Evolutionary conservation across 2,888 invertebrate species (phyloP).

Genomic region (Xylota segnis): DNA sequence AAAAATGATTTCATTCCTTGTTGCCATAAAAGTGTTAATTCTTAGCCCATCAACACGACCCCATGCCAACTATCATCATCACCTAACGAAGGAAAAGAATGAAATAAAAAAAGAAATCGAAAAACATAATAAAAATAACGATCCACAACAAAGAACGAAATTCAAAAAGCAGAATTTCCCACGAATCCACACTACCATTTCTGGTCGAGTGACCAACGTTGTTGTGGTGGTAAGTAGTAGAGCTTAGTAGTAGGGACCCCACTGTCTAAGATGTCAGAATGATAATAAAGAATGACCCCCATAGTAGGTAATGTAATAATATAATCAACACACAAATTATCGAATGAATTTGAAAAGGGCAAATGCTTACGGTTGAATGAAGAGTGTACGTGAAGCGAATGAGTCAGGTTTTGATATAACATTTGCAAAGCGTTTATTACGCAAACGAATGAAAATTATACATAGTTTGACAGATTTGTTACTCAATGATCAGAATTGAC

Average conservation of each 20-base stretch:
- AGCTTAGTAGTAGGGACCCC: slow-evolving; percentile 43
- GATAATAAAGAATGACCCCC: slow-evolving; percentile 62
- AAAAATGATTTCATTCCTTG: slow-evolving; percentile 27
- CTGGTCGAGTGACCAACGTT: slow-evolving; percentile 48
- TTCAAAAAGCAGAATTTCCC: slow-evolving; percentile 60
- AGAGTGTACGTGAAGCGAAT: slow-evolving; percentile 33
- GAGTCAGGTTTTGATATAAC: slow-evolving; percentile 42
- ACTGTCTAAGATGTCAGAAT: slow-evolving; percentile 58
- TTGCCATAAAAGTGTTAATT: slow-evolving; percentile 67
- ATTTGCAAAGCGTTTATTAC: slow-evolving; percentile 15
- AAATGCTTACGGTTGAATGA: neutral
- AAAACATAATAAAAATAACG: slow-evolving; percentile 14
- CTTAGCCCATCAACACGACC: slow-evolving; percentile 57
- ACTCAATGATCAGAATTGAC: too few species aligned
- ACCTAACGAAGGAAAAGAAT: slow-evolving; percentile 15
- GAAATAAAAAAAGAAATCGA: slow-evolving; percentile 35
- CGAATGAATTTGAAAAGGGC: slow-evolving; percentile 41
- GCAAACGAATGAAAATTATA: neutral
- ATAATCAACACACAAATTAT: slow-evolving; percentile 55
- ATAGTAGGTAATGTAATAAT: slow-evolving; percentile 56
- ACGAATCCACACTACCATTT: slow-evolving; percentile 47
- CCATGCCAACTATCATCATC: slow-evolving; percentile 52
- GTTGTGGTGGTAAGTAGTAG: slow-evolving; percentile 4
- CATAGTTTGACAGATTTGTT: too few species aligned
- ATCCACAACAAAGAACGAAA: slow-evolving; percentile 37